phyloP scores from a whole-genome alignment of 2,888 invertebrate genomes.

The Rotaria macrura region DNA sequence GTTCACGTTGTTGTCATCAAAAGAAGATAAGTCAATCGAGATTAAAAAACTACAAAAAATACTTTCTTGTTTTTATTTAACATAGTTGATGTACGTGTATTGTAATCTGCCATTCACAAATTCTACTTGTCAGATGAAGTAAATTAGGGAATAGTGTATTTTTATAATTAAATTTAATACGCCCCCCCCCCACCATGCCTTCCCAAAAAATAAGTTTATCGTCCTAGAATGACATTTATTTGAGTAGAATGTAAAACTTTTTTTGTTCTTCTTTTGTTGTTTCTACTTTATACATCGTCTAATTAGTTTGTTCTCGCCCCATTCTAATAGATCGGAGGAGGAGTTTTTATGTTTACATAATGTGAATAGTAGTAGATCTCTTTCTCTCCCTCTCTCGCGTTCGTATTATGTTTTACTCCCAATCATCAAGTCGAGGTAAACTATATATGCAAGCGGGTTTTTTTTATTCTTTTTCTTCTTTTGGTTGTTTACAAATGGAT shows the following conservation, averaged over 20 bases:
- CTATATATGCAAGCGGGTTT: not conserved
- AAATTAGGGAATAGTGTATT: no score
- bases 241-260: not conserved
- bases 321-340: conserved; percentile 1
- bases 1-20: no score
- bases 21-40: no score
- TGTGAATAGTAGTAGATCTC: not conserved
- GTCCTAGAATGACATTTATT: not conserved
- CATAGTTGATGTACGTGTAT: no score
- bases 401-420: not conserved
- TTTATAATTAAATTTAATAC: no score
- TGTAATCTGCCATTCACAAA: no score
- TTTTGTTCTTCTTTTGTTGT: not conserved
- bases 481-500: conserved; percentile 1
- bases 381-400: not conserved
- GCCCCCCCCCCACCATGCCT: no score
- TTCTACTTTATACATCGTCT: not conserved
- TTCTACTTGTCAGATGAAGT: no score
- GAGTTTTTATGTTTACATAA: not conserved
- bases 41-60: no score
- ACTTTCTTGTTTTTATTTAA: no score
- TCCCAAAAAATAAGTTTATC: no score
- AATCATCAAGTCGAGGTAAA: conserved; percentile 4
- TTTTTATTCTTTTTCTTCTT: not conserved
- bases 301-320: conserved; percentile 12